Conservation (phyloP, 2,888 invertebrate species). For the Conomelus anceps region DNA sequence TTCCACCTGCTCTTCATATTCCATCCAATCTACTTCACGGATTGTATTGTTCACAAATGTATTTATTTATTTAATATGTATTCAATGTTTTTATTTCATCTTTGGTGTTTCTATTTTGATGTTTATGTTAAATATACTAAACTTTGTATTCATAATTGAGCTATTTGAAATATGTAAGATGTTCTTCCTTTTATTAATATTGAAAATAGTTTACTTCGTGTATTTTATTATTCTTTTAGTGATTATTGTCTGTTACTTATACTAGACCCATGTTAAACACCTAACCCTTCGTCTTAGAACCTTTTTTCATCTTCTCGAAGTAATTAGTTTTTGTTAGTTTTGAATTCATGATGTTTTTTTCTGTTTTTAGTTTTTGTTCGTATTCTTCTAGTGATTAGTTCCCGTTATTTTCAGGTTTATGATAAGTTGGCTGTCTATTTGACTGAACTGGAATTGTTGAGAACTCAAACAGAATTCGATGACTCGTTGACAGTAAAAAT, state of each 20-base stretch:
- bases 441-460: slow-evolving; percentile 77
- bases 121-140: too few relatives aligned
- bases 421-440: slow-evolving; percentile 74
- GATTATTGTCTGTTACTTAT: not conserved
- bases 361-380: not conserved
- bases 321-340: too few relatives aligned
- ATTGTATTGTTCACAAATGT: too few relatives aligned
- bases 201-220: not conserved
- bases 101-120: too few relatives aligned
- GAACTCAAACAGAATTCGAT: slow-evolving; percentile 93
- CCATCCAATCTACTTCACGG: too few relatives aligned
- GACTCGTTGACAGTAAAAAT: slow-evolving; percentile 92
- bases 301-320: too few relatives aligned
- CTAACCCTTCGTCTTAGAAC: too few relatives aligned
- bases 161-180: slow-evolving; percentile 47
- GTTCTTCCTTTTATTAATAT: not conserved
- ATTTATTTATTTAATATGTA: too few relatives aligned
- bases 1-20: too few relatives aligned
- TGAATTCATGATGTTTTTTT: not conserved
- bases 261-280: too few relatives aligned
- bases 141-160: slow-evolving; percentile 89
- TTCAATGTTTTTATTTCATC: too few relatives aligned
- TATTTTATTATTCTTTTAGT: not conserved
- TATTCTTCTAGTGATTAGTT: not conserved
- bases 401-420: slow-evolving; percentile 55